These are phyloP conservation scores for Serilophus lunatus DNA, from an alignment of 2,113 vertebrate species.

Conservation along the genomic window DNA sequence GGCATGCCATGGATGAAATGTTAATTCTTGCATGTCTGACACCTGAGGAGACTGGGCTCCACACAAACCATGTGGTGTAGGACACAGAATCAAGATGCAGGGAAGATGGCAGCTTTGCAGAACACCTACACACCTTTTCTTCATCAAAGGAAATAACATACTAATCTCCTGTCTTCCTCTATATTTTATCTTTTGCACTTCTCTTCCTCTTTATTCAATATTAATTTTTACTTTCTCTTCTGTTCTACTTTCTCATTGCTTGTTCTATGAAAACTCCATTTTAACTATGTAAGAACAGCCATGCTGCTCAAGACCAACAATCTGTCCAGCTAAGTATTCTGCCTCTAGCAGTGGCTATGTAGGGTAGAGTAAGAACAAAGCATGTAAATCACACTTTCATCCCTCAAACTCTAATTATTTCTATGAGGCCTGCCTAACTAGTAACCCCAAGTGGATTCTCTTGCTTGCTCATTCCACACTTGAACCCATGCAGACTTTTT, in stretches of 20 bases:
- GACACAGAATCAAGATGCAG: neutral
- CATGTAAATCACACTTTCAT: neutral
- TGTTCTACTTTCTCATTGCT: neutral
- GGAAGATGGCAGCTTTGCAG: slow-evolving; percentile 20
- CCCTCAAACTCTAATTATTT: neutral
- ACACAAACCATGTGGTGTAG: neutral
- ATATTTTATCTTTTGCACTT: neutral
- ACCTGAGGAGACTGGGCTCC: neutral
- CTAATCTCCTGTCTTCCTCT: neutral
- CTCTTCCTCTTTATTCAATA: neutral
- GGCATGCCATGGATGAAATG: slow-evolving; percentile 37
- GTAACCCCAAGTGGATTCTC: neutral
- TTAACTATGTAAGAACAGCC: neutral
- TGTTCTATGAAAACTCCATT: neutral
- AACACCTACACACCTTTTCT: neutral
- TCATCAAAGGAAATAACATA: neutral
- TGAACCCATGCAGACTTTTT: neutral
- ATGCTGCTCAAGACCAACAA: neutral
- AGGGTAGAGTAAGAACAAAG: neutral
- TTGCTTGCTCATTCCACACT: neutral
- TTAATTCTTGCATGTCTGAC: neutral
- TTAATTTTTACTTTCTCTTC: neutral
- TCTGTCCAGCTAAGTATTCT: neutral
- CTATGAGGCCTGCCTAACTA: neutral
- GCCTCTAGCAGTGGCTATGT: neutral